A percentile compares a stretch with the other conserved stretches of the same genome.
phyloP scores from a whole-genome alignment of 64 coral and sea anemone species.

The Astreopora myriophthalma region DNA sequence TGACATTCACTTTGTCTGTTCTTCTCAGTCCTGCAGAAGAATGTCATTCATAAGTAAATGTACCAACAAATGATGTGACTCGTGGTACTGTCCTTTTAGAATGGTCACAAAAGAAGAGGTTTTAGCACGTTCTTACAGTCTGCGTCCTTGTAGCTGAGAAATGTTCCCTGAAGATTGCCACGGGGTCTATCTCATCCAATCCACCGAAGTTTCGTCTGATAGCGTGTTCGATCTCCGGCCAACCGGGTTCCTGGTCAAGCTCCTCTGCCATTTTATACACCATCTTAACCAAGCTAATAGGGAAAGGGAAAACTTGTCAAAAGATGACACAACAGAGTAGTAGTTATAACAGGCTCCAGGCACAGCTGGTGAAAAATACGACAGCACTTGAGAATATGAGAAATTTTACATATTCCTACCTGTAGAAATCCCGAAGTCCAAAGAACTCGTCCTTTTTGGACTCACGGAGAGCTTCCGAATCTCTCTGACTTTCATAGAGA shows the following conservation, averaged over 20 bases:
- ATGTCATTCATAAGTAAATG: too few relatives aligned
- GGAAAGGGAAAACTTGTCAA: not conserved
- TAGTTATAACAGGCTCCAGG: not conserved
- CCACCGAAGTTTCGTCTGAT: conserved; percentile 67
- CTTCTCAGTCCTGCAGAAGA: too few relatives aligned
- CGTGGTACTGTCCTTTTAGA: too few relatives aligned
- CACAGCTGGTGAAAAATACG: too few relatives aligned
- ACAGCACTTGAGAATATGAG: not conserved
- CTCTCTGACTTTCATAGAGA: conserved; percentile 24
- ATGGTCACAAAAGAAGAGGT: too few relatives aligned
- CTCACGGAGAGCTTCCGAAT: not conserved
- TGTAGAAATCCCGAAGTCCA: conserved; percentile 65
- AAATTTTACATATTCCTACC: not conserved
- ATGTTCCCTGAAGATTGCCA: conserved; percentile 36
- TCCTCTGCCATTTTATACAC: conserved; percentile 42
- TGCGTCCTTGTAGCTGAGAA: not conserved
- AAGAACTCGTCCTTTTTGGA: conserved; percentile 60
- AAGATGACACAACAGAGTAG: not conserved
- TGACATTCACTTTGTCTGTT: too few relatives aligned
- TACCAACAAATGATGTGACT: too few relatives aligned
- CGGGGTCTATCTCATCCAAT: conserved; percentile 49
- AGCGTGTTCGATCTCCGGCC: conserved; percentile 46
- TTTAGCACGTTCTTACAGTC: not conserved
- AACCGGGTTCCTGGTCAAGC: not conserved
- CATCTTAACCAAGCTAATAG: conserved; percentile 49